Base-by-base conservation (phyloP, 2,797 vertebrate species). In the Pseudomugil gertrudae region DNA sequence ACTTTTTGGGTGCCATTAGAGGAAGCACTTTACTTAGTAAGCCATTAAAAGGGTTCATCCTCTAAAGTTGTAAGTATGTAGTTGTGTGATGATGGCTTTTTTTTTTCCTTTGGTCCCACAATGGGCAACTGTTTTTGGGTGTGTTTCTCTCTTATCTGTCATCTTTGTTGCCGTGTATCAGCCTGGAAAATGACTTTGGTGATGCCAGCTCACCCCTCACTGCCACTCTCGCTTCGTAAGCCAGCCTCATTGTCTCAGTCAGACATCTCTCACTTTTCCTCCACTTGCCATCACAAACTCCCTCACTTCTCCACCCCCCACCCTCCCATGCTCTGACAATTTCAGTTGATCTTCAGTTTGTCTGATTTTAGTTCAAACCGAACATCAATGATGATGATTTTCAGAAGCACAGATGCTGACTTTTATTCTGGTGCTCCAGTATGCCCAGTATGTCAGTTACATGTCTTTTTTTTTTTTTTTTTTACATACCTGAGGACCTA, bases 131-230 rank as follows among this genome's bases (percentile, higher is more conserved):
- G 87, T 82, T 73, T 72, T 71, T 30, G 83, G 66, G 79, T 87
- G 79, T 90, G 77, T 88, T 78, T 79, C 70, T 89, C 80, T 90
- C 70, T 88, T 91, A 76, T 88, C 76, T 89, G 86, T 92, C 69
- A 72, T 92, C 87, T 84, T 87, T 87, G 81, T 89, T 87, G 85
- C 86, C 54, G 80, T 85, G 80, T 90, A 86, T 89, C 85, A 92
- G 87, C 89, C 91, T 92, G 80, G 88, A 84, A 90, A 90, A 93
- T 90, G 93, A 94, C 95, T 96, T 95, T 95, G 96, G 95, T 95
- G 95, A 95, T 96, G 96, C 95, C 95, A 95, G 93, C 95, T 96
- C 94, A 93, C 91, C 88, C 93, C 93, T 93, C 94, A 93, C 93
- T 92, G 87, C 90, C 93, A 91, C 79, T 81, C 90, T 91, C 90